Conservation (phyloP, 2,888 invertebrate genomes). For the Phortica magna region DNA sequence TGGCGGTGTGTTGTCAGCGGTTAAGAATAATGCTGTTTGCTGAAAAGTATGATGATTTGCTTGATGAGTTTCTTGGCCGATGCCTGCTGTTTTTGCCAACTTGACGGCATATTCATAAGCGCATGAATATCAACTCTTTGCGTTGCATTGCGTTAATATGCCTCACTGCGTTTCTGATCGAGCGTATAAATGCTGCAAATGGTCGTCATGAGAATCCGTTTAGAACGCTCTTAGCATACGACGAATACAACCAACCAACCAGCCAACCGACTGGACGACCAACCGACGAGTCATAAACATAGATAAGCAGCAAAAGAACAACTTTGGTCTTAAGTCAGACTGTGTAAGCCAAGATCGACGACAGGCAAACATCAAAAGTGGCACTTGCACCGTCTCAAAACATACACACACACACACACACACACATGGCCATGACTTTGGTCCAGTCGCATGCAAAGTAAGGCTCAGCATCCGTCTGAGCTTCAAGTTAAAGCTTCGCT, state of each 20-base stretch:
- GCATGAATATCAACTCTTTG: neutral
- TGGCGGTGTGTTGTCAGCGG: neutral
- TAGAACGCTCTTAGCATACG: constrained; percentile 38
- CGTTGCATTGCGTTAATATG: constrained; percentile 41
- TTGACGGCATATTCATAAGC: constrained; percentile 4
- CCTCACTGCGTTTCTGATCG: constrained; percentile 59
- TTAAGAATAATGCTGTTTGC: neutral
- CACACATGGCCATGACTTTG: constrained; percentile 14
- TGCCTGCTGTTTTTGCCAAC: constrained; percentile 1
- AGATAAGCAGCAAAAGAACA: constrained; percentile 32
- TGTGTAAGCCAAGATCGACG: constrained; percentile 30
- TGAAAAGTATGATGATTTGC: neutral
- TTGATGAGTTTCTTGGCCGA: neutral
- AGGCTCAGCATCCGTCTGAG: constrained; percentile 5
- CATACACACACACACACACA: neutral
- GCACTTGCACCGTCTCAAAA: constrained; percentile 4
- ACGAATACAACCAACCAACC: too few relatives aligned
- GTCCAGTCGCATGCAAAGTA: constrained; percentile 9
- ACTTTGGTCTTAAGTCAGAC: neutral
- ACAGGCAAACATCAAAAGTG: constrained; percentile 40
- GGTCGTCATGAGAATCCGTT: constrained; percentile 44
- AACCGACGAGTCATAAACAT: constrained; percentile 33
- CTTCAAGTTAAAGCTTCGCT: neutral
- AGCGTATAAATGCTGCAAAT: constrained; percentile 55
- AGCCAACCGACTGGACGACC: neutral